Evolutionary conservation across 37 sponge, comb jelly and placozoan genomes (phyloP).

Genomic region (Oopsacas minuta): DNA sequence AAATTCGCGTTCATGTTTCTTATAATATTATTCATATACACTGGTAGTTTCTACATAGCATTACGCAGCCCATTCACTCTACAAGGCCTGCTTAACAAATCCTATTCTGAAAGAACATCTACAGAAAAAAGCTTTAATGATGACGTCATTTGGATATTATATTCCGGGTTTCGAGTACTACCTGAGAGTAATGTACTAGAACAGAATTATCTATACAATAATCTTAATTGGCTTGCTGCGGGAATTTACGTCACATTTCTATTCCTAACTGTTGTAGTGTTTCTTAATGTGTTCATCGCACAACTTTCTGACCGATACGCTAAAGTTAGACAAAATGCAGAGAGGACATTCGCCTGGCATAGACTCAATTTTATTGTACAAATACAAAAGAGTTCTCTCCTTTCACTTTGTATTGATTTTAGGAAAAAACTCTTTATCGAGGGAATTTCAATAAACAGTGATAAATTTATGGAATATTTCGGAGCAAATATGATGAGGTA

Average conservation of each 20-base stretch:
- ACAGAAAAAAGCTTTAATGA: background rate
- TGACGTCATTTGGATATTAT: background rate
- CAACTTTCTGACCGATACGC: background rate
- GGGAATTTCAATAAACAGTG: background rate
- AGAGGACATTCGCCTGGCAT: background rate
- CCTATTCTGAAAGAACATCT: background rate
- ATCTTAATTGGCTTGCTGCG: background rate
- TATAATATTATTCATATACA: background rate
- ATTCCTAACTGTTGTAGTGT: background rate
- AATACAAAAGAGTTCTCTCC: constrained; percentile 3
- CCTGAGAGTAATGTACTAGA: background rate
- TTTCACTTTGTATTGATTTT: constrained; percentile 12
- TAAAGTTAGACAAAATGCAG: background rate
- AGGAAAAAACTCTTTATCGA: constrained; percentile 1
- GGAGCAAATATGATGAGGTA: background rate
- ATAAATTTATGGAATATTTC: background rate
- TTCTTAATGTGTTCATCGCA: constrained; percentile 13
- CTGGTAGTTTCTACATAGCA: background rate
- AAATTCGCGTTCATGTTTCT: constrained; percentile 13
- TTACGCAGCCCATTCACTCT: background rate
- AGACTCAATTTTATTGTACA: constrained; percentile 10
- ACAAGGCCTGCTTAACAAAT: background rate
- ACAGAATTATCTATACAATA: background rate
- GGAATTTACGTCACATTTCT: background rate
- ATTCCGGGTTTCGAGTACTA: background rate